Base-by-base conservation (phyloP, 1,140 invertebrate species). In the Brachionus paranguensis region DNA sequence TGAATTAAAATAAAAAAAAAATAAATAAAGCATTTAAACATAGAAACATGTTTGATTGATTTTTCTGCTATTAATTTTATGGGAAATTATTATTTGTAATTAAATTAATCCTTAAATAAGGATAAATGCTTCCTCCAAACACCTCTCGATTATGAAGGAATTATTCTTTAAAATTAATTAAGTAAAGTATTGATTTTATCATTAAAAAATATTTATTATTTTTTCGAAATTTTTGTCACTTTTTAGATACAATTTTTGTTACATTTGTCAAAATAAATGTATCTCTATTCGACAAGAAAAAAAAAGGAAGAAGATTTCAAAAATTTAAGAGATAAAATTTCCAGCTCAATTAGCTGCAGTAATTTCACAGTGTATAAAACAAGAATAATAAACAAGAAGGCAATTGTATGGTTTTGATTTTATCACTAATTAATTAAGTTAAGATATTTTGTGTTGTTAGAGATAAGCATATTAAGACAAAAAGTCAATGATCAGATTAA, bases 361-460 rank as follows among this genome's bases (percentile, higher is more conserved):
- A 68, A 43, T 72, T 72, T 72, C 17, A 72, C 68, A 72, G 33
- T 72, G 41, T 17, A 72, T 0, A 72, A 33, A 43, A 17, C 68
- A 72, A 72, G 20, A 43, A 72, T 72, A 72, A 72, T 72, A 43
- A 72, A 17, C 11, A 68, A 33, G 14, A 41, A 3, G 12, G 8
- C 41, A 41, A 72, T 43, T 37, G 68, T 41, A 72, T 72, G 68
- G 33, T 72, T 20, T 72, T 72, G 68, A 72, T 72, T 43, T 72
- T 72, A 43, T 41, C 33, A 45, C n/a, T 72, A 72, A 72, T 72
- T 72, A 43, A 72, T 43, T 14, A 72, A 72, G 37, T n/a, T 41
- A 72, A 41, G 37, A 72, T 37, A 41, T 41, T 10, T 43, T 43
- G 37, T 17, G 47, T 53, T 27, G 33, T 68, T 68, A 33, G 27